Evolutionary conservation across 1,140 invertebrate genomes (phyloP).

Genomic region (Acromyrmex heyeri): DNA sequence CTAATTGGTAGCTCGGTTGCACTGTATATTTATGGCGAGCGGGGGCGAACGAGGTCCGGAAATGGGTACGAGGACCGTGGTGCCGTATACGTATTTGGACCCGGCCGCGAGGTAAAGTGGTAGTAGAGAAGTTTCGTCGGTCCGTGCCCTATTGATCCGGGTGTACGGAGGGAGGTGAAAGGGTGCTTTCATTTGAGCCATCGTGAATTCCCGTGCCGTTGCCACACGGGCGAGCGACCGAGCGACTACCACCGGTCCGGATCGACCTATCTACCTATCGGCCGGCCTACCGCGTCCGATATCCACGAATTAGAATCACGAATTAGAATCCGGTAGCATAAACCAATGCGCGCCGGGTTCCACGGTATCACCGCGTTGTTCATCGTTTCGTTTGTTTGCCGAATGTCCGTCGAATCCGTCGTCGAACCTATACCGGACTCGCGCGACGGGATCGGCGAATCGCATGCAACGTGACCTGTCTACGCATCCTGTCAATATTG

Average conservation of each 20-base stretch:
- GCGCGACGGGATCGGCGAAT: neutral
- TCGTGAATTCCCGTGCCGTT: slow-evolving; percentile 62
- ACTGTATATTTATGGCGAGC: slow-evolving; percentile 73
- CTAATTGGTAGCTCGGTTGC: slow-evolving; percentile 77
- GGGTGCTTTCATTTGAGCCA: slow-evolving; percentile 73
- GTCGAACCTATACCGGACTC: neutral
- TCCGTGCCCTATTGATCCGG: slow-evolving; percentile 74
- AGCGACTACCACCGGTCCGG: neutral
- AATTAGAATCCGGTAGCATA: slow-evolving; percentile 69
- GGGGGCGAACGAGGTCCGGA: slow-evolving; percentile 70
- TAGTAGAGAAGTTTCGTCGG: slow-evolving; percentile 73
- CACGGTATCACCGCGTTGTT: neutral
- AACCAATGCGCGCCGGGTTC: slow-evolving; percentile 48
- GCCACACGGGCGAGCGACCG: neutral
- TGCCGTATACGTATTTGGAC: slow-evolving; percentile 53
- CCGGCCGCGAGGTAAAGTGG: slow-evolving; percentile 58
- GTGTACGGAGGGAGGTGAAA: slow-evolving; percentile 20
- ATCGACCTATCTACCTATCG: slow-evolving; percentile 14
- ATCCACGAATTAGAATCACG: slow-evolving; percentile 67
- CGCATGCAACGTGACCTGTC: slow-evolving; percentile 52
- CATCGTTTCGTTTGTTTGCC: neutral
- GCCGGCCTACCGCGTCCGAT: slow-evolving; percentile 3
- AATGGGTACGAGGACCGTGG: slow-evolving; percentile 65
- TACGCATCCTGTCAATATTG: slow-evolving; percentile 61
- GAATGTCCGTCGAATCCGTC: neutral